Conservation (phyloP, 64 coral and sea anemone species). For the Stichodactyla helianthus region DNA sequence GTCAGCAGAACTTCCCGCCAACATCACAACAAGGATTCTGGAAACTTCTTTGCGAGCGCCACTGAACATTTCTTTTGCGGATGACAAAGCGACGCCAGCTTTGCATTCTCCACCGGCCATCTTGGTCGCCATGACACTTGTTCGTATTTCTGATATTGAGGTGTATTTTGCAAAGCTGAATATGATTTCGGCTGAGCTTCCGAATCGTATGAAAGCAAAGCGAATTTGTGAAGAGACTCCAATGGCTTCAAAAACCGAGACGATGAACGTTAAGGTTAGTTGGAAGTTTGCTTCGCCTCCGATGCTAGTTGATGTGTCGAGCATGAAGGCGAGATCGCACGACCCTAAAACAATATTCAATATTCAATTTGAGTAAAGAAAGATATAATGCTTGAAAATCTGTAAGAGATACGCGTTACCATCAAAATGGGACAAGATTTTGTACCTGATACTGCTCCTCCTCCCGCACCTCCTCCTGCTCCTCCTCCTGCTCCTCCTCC, state of each 20-base stretch:
- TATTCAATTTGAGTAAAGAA: too few species aligned
- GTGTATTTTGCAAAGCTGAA: slow-evolving; percentile 68
- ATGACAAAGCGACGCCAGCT: slow-evolving; percentile 49
- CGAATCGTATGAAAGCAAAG: slow-evolving; percentile 70
- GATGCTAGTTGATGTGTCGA: slow-evolving; percentile 35
- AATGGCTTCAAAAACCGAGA: slow-evolving; percentile 37
- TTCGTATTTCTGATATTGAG: slow-evolving; percentile 50
- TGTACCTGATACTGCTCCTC: not conserved
- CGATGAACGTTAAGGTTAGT: slow-evolving; percentile 12
- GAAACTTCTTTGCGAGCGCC: slow-evolving; percentile 5
- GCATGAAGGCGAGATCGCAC: slow-evolving; percentile 28
- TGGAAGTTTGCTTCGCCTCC: slow-evolving; percentile 32
- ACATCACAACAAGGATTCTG: slow-evolving; percentile 39
- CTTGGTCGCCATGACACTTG: slow-evolving; percentile 22
- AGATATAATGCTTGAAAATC: too few species aligned
- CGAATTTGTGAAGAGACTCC: slow-evolving; percentile 55
- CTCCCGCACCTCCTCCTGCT: not conserved
- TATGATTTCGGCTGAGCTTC: slow-evolving; percentile 56
- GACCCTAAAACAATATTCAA: not conserved
- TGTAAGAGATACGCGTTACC: too few species aligned
- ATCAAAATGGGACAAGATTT: too few species aligned
- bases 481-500: slow-evolving; percentile 16
- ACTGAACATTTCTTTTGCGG: slow-evolving; percentile 39
- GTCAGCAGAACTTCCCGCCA: slow-evolving; percentile 61
- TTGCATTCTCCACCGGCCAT: slow-evolving; percentile 46